A percentile compares a stretch with the other conserved stretches of the same genome.
These are phyloP conservation scores for Mythimna loreyi DNA, from an alignment of 2,888 invertebrate species.

Conservation along the genomic window DNA sequence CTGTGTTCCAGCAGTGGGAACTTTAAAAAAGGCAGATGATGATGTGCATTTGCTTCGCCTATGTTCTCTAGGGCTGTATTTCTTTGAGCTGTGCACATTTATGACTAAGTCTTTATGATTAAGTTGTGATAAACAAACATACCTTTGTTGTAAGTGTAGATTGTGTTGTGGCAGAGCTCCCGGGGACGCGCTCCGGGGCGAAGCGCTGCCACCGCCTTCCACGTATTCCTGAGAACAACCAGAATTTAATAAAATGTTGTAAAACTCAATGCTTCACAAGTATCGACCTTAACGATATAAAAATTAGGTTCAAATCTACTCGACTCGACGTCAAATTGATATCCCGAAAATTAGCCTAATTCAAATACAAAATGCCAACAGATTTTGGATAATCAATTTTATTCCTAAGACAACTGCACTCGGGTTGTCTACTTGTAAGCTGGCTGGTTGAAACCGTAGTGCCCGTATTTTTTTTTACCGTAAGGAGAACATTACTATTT, in stretches of 20 bases:
- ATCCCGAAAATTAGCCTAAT: too few species aligned
- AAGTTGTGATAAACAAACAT: constrained; percentile 7
- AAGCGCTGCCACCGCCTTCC: constrained; percentile 87
- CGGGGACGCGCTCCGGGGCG: constrained; percentile 86
- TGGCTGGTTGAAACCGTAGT: too few species aligned
- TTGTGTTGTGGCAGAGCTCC: constrained; percentile 87
- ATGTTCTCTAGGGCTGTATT: too few species aligned
- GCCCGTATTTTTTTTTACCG: too few species aligned
- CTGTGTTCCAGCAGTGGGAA: too few species aligned
- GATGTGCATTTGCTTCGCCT: too few species aligned
- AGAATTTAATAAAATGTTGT: neutral
- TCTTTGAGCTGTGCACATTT: too few species aligned
- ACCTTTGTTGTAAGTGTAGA: constrained; percentile 87
- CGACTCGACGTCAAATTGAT: neutral
- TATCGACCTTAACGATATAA: neutral
- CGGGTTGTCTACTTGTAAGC: neutral
- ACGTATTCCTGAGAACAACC: constrained; percentile 81
- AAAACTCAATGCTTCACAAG: neutral
- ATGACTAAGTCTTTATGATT: too few species aligned
- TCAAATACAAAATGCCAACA: too few species aligned
- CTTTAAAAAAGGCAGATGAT: too few species aligned
- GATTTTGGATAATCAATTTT: neutral
- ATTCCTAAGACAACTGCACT: neutral
- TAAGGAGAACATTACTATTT: neutral
- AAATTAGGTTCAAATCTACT: neutral